These are phyloP conservation scores for Alouatta palliata DNA, from an alignment of 2,113 vertebrate species.

Conservation along the genomic window DNA sequence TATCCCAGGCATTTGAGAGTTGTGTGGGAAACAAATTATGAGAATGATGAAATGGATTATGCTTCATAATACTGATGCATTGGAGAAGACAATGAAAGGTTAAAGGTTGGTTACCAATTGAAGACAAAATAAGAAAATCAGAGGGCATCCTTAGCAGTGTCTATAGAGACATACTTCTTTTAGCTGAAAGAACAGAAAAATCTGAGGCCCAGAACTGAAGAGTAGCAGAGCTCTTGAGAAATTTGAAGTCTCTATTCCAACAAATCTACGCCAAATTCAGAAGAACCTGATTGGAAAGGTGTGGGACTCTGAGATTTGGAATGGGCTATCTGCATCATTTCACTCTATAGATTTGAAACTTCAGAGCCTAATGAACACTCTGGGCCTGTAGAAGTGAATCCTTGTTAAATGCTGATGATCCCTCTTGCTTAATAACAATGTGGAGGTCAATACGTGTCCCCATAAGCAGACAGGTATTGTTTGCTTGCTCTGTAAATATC, in stretches of 20 bases:
- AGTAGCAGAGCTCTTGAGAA: neutral
- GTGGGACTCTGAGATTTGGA: neutral
- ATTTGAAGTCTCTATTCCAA: neutral
- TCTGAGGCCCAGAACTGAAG: neutral
- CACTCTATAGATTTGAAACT: neutral
- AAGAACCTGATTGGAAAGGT: neutral
- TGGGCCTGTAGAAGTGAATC: neutral
- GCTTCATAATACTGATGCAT: neutral
- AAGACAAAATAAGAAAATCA: slow-evolving; percentile 9
- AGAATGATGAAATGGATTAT: neutral
- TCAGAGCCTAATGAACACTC: neutral
- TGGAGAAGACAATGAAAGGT: neutral
- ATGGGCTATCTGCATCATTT: neutral
- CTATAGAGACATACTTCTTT: neutral
- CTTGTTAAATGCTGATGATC: neutral
- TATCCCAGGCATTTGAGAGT: neutral
- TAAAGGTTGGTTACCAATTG: neutral
- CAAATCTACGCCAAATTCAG: neutral
- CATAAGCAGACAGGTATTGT: neutral
- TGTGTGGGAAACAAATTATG: neutral
- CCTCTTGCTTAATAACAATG: neutral
- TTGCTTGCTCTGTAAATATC: neutral
- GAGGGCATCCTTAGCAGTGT: neutral
- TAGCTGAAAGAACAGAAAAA: neutral
- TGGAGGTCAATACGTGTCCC: neutral